Base-by-base conservation (phyloP, 2,888 invertebrate genomes). In the Eupeodes latifasciatus region DNA sequence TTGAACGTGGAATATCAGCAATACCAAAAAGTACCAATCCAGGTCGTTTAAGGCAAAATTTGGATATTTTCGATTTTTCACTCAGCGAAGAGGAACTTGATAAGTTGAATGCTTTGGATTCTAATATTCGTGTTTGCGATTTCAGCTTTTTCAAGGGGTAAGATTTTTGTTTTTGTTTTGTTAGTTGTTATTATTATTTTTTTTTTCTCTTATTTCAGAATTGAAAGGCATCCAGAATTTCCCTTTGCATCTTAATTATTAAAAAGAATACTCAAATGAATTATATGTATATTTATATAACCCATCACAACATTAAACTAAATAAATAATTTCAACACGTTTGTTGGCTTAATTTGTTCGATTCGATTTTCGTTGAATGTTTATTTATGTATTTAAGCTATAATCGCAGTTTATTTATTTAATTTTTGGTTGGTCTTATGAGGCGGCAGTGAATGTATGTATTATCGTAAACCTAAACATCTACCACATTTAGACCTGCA, bases 11-110 rank as follows among this genome's bases (percentile, higher is more conserved):
- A 11, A 93, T 98, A 49, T 95, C 95, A 10, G 96, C 96, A 53
- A 97, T 98, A 91, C 98, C 98, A 5, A 98, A 98, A 93, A 98
- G 98, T 92, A 96, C 96, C 4, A 96, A 96, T 92, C 94, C 96
- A 0, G 91, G 94, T 7, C 95, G 98, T 86, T 95, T 98, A 34
- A 94, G 94, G 91, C 95, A 97, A 93, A 98, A 98, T 92, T 95
- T 97, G 62, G 94, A 96, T 80, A 92, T 97, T 74, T 97, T 97
- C 92, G 96, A 96, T 93, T 97, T 97, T 92, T 93, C 95, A 90
- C 92, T 98, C 61, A 95, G 94, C 69, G 92, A 94, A 0, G 93
- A 94, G 2, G 97, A 97, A 91, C 95, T 97, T 93, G 90, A 93
- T 0, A 94, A 94, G 74, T 92, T 98, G 77, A 94, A 94, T 49